Base-by-base conservation (phyloP, 2,113 vertebrate species). In the Pyrgilauda ruficollis region DNA sequence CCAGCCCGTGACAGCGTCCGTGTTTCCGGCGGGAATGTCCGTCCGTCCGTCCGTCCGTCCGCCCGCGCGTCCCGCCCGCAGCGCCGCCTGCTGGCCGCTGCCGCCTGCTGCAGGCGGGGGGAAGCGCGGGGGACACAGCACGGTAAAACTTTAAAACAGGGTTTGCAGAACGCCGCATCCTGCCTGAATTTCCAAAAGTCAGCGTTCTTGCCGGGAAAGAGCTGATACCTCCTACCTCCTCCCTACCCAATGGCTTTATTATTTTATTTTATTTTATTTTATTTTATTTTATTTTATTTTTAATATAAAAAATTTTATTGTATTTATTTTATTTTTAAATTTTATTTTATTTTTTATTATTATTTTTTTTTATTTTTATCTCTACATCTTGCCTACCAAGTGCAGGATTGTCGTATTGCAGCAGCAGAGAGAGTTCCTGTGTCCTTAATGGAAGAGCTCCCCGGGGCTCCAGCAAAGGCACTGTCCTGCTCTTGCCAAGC, bases 1-100 rank as follows among this genome's bases (percentile, higher is more conserved):
- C 46, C 75, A 3, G 5, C 28, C 5, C 0, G 35, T 1, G 43
- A 1, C 43, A 2, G 30, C 47, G 0, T 0, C 11, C 5, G 21
- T 11, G 2, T 8, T 66, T 20, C 4, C 3, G 31, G 43, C 68
- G 1, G 22, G 46, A 15, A 13, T 0, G 30, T 1, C 11, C 13
- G 13, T 3, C 5, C 18, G 30, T 28, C 30, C 30, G 27, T 27
- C 52, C 18, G 41, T 41, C 41, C 41, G 41, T 41, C 41, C 41
- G 41, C 13, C 5, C 18, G 30, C 52, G 52, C 30, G 9, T 15
- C 52, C 18, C 18, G 18, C 53, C 33, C 33, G n/a, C 58, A 72
- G 86, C 44, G 77, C 39, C 77, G 33, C 77, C 69, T 8, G 15
- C 19, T 9, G 86, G 30, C 58, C 47, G 33, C 72, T 6, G 13